Evolutionary conservation across 2,888 invertebrate species (phyloP), one percentile per base, ranked within the genome.

Genomic region (Noctua pronuba): DNA sequence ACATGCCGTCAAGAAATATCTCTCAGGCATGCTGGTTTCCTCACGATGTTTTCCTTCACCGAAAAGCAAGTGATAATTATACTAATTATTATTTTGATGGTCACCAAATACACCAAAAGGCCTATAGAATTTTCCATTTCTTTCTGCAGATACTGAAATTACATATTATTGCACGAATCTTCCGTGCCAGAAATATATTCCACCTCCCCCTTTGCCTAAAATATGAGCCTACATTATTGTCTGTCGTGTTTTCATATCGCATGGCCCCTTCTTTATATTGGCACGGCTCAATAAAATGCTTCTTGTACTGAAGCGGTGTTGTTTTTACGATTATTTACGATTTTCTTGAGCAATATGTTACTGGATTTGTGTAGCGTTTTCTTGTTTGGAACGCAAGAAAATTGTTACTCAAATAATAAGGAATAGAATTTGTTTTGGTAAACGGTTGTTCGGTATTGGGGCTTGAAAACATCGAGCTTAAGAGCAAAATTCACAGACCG

Each of bases 311-410:
- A 82, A 46, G 10, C 52, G 21, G 38, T 60, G 66, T 77, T 81
- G 41, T 58, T 82, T 69, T 82, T 65, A 75, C 58, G 46, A 82
- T 18, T 76, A n/a, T 67, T 77, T 71, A 71, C 31, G 31, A 71
- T 55, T 10, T 28, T 28, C 11, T 41, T 55, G 13, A 71, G 18
- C 52, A 38, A 49, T 58, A 71, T 71, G 52, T 38, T 46, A 44
- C 38, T 70, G 16, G 44, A 55, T 70, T 52, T 67, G 44, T 52
- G 0, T 24, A 55, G 16, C 21, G 0, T 74, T 60, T 74, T 69
- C 55, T 44, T 75, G 2, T 55, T 58, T 5, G 10, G 4, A 49
- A 4, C 21, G 13, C 2, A 21, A 8, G n/a, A 4, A 52, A 44
- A 64, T 52, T 62, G 52, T 78, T 24, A 52, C 10, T 24, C 0